Evolutionary conservation across 2,888 invertebrate species (phyloP).

Genomic region (Epinotia nisella): DNA sequence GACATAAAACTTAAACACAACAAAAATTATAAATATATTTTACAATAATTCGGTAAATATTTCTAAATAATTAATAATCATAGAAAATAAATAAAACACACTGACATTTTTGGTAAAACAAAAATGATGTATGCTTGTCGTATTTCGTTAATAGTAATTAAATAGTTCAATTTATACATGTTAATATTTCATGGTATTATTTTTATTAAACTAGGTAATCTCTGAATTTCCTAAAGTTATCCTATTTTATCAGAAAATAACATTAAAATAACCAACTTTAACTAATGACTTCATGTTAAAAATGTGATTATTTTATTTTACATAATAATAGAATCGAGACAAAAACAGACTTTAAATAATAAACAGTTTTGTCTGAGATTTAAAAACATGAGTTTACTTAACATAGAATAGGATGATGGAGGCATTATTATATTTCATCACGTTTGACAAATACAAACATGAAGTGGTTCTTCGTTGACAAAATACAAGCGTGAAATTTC

Average conservation of each 20-base stretch:
- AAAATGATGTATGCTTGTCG: constrained; percentile 47
- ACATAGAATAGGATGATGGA: not conserved
- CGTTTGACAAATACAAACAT: not conserved
- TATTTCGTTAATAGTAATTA: constrained; percentile 2
- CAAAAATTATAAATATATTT: not conserved
- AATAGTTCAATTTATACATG: not conserved
- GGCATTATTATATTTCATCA: not conserved
- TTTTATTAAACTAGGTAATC: not conserved
- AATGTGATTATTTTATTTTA: constrained; percentile 1
- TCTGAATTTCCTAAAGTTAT: not conserved
- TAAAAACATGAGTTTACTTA: not conserved
- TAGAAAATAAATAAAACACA: constrained; percentile 39
- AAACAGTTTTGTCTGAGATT: constrained; percentile 11
- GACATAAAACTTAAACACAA: constrained; percentile 7
- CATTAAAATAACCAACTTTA: not conserved
- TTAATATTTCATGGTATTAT: not conserved
- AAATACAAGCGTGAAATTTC: not conserved
- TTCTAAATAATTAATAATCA: not conserved
- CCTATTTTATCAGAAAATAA: not conserved
- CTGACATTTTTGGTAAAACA: constrained; percentile 47
- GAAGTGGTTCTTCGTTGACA: not conserved
- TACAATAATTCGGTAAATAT: constrained; percentile 2
- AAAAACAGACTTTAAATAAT: constrained; percentile 14
- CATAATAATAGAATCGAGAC: constrained; percentile 12
- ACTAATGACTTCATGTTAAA: not conserved